A percentile compares a stretch with the other conserved stretches of the same genome.
phyloP scores from a whole-genome alignment of 1,140 invertebrate genomes.

The Ruditapes philippinarum region DNA sequence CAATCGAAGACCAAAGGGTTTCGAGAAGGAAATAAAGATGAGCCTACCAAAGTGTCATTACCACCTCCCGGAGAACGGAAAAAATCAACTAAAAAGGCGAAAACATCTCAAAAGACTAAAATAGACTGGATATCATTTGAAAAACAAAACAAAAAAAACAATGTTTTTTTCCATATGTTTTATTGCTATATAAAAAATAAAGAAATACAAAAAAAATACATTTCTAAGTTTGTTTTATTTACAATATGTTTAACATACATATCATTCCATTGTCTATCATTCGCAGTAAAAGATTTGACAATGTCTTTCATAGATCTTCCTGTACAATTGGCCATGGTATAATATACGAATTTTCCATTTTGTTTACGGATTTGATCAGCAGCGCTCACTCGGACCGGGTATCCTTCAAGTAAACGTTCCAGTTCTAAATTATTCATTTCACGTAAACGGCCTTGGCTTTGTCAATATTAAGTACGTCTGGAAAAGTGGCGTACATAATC shows the following conservation, averaged over 20 bases:
- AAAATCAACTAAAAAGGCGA: neutral
- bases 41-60: neutral
- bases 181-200: neutral
- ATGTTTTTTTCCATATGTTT: too few species aligned
- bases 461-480: neutral
- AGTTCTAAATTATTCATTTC: conserved; percentile 12
- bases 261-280: neutral
- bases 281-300: neutral
- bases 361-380: neutral
- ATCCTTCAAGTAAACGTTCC: neutral
- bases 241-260: neutral
- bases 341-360: neutral
- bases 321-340: neutral
- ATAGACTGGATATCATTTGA: neutral
- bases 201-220: neutral
- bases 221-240: neutral
- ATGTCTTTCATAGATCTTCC: neutral
- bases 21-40: neutral
- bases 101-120: neutral
- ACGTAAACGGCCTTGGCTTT: neutral
- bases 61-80: neutral
- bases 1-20: neutral
- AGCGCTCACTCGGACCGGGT: neutral
- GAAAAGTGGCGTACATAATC: conserved; percentile 13
- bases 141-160: too few species aligned